These are phyloP conservation scores for Cercopithecus mona DNA, from an alignment of 2,113 vertebrate species.

Conservation along the genomic window DNA sequence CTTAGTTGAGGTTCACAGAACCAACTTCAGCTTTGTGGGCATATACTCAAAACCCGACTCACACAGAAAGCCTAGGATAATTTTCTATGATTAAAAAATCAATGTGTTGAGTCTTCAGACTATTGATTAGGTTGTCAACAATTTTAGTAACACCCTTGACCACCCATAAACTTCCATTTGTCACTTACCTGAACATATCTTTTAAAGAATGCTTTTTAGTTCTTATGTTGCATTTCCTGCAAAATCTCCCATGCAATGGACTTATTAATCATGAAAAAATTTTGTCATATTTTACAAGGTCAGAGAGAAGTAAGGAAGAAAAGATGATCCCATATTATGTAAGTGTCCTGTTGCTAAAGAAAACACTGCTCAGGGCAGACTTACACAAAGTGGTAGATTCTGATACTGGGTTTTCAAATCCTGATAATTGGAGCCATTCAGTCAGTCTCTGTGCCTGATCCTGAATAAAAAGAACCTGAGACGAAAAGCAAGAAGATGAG, in stretches of 20 bases:
- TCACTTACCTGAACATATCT: background rate
- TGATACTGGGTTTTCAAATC: conserved; percentile 19
- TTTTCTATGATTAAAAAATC: background rate
- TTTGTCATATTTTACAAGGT: conserved; percentile 12
- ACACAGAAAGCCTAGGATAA: background rate
- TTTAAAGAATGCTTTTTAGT: background rate
- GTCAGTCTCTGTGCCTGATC: conserved; percentile 7
- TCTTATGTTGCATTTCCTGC: background rate
- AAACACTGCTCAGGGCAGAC: background rate
- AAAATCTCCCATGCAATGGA: background rate
- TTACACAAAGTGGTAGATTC: background rate
- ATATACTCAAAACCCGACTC: background rate
- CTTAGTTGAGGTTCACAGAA: background rate
- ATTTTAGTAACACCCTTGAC: background rate
- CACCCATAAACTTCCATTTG: background rate
- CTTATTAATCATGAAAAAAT: background rate
- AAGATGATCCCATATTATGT: background rate
- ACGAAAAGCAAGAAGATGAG: conserved; percentile 25
- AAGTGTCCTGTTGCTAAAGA: conserved; percentile 37
- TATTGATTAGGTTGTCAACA: background rate
- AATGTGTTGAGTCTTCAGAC: background rate
- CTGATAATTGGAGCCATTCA: conserved; percentile 38
- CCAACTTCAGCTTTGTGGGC: background rate
- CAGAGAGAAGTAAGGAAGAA: background rate
- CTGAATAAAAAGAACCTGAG: conserved; percentile 53